phyloP scores from a whole-genome alignment of 2,113 vertebrate genomes.

The Elachura formosa region DNA sequence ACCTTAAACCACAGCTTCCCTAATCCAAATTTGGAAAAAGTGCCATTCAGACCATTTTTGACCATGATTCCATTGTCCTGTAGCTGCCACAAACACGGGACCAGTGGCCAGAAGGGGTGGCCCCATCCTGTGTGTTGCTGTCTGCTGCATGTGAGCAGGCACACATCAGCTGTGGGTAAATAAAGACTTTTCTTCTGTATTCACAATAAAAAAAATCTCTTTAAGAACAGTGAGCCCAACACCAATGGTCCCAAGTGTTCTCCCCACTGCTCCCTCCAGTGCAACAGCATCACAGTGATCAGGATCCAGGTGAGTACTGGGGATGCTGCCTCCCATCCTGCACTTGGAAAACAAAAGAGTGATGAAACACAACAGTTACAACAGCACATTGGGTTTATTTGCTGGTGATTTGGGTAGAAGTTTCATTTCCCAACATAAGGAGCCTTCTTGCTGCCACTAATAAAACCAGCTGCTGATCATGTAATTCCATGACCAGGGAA shows the following conservation, averaged over 20 bases:
- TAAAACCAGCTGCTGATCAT: not conserved
- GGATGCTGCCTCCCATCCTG: not conserved
- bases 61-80: accelerated
- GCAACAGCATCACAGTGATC: accelerated
- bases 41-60: not conserved
- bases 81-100: not conserved
- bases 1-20: not conserved
- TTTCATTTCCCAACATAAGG: not conserved
- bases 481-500: not conserved
- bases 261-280: not conserved
- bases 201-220: not conserved
- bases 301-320: accelerated
- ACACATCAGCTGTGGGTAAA: not conserved
- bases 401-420: not conserved
- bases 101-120: not conserved
- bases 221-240: not conserved
- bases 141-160: not conserved
- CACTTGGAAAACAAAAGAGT: not conserved
- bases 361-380: not conserved
- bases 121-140: not conserved
- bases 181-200: not conserved
- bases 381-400: not conserved
- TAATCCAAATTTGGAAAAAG: not conserved
- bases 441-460: not conserved
- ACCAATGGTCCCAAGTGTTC: not conserved